phyloP scores from a whole-genome alignment of 2,113 vertebrate species.

The Dolichallabes microphthalmus region DNA sequence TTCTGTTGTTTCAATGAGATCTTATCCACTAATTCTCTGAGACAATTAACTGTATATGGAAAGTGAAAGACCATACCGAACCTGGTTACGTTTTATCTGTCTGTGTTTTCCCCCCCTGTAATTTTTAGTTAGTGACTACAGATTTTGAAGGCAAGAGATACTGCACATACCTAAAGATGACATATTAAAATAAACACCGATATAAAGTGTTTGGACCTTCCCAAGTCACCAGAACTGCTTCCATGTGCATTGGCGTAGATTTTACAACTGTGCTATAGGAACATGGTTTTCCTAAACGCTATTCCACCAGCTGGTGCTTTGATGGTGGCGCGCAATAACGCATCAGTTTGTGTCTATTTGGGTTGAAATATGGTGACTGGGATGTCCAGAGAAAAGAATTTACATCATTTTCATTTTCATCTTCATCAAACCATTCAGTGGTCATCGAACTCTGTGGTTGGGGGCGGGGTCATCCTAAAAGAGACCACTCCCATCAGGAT shows the following conservation, averaged over 20 bases:
- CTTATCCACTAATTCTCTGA: slow-evolving; percentile 42
- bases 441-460: neutral
- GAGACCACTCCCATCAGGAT: slow-evolving; percentile 1
- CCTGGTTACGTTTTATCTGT: neutral
- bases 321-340: neutral
- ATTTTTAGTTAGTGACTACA: neutral
- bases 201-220: neutral
- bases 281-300: neutral
- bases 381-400: neutral
- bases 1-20: slow-evolving; percentile 61
- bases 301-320: neutral
- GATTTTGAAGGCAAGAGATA: neutral
- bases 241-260: neutral
- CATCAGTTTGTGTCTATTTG: neutral
- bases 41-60: slow-evolving; percentile 48
- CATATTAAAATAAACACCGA: neutral
- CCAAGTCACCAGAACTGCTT: neutral
- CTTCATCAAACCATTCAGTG: neutral
- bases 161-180: neutral
- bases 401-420: neutral
- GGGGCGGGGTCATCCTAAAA: neutral
- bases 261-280: too few relatives aligned
- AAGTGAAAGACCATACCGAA: slow-evolving; percentile 17
- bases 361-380: neutral
- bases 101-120: neutral